Evolutionary conservation across 1,140 invertebrate species (phyloP).

Genomic region (Sitobion miscanthi): DNA sequence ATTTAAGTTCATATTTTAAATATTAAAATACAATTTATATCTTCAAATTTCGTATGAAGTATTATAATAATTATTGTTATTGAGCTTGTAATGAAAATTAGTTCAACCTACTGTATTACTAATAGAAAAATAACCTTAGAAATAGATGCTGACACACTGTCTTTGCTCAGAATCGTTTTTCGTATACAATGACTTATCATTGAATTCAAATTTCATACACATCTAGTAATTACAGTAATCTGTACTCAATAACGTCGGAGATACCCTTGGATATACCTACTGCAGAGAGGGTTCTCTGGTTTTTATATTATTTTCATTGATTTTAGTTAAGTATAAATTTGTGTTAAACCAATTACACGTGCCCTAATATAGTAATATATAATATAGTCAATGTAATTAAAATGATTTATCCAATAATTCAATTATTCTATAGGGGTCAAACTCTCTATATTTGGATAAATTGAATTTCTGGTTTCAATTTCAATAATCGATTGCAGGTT

Average conservation of each 20-base stretch:
- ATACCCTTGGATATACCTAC: background rate
- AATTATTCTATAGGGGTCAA: background rate
- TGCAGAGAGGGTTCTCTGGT: background rate
- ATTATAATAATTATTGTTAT: background rate
- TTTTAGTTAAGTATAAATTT: background rate
- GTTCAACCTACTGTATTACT: background rate
- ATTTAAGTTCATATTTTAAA: no score
- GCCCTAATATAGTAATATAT: background rate
- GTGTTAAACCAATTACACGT: background rate
- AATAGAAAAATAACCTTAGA: background rate
- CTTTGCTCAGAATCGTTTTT: background rate
- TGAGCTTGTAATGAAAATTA: background rate
- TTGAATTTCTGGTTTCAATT: background rate
- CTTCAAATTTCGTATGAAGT: no score
- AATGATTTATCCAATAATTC: background rate
- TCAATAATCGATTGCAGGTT: background rate
- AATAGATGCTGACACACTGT: background rate
- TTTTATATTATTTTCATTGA: background rate
- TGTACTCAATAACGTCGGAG: background rate
- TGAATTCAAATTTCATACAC: background rate
- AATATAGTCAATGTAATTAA: background rate
- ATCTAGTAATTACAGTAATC: background rate
- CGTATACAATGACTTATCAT: background rate
- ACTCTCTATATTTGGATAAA: background rate
- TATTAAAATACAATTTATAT: no score